Evolutionary conservation across 2,797 vertebrate species (phyloP).

Genomic region (Gambelia wislizenii): DNA sequence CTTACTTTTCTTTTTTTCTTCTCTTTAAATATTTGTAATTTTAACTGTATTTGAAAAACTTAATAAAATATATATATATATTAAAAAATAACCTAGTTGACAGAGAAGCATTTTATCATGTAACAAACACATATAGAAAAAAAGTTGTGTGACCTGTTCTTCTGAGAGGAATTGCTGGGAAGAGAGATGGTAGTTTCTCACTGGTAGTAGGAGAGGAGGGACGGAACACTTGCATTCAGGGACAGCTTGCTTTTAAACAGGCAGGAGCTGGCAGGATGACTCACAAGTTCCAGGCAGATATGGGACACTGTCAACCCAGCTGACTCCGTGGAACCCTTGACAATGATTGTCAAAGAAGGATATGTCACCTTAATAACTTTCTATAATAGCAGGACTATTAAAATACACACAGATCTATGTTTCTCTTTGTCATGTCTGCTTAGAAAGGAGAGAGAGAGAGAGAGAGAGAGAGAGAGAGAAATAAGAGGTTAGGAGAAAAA

Average conservation of each 20-base stretch:
- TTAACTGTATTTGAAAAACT: too few species aligned
- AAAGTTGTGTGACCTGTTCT: not conserved
- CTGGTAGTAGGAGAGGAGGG: not conserved
- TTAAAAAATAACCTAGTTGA: not conserved
- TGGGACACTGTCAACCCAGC: conserved; percentile 46
- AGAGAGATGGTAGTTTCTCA: not conserved
- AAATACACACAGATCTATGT: not conserved
- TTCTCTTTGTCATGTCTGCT: conserved; percentile 17
- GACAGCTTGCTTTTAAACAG: conserved; percentile 44
- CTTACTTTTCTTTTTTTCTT: too few species aligned
- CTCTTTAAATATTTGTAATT: too few species aligned
- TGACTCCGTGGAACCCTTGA: conserved; percentile 44
- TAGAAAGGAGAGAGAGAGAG: not conserved
- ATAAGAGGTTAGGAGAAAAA: not conserved
- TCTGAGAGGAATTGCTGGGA: not conserved
- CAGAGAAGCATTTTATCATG: conserved; percentile 15
- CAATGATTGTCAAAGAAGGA: conserved; percentile 44
- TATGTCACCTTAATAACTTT: conserved; percentile 7
- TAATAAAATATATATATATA: too few species aligned
- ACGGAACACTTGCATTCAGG: conserved; percentile 44
- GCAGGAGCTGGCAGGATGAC: conserved; percentile 53
- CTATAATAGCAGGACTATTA: not conserved
- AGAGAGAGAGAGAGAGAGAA: not conserved
- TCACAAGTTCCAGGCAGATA: conserved; percentile 50
- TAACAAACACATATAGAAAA: not conserved